phyloP scores from a whole-genome alignment of 1,140 invertebrate species.

The honey bee (Apis mellifera) region Amel_HAv3.1 CM009931.2:21892001-21892500 shows the following conservation, averaged over 20 bases:
- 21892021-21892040: too few relatives aligned
- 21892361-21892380: neutral
- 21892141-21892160: constrained; percentile 49
- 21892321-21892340: neutral
- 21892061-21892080: neutral
- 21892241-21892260: constrained; percentile 56
- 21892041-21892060: constrained; percentile 36
- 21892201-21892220: constrained; percentile 51
- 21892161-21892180: constrained; percentile 63
- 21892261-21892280: constrained; percentile 58
- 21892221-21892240: constrained; percentile 61
- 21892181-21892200: constrained; percentile 62
- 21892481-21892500: constrained; percentile 58
- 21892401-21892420: constrained; percentile 60
- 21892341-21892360: neutral
- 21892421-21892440: constrained; percentile 59
- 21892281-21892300: constrained; percentile 52
- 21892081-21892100: neutral
- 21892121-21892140: constrained; percentile 54
- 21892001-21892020: too few relatives aligned
- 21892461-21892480: constrained; percentile 59
- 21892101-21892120: constrained; percentile 53
- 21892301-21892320: constrained; percentile 45
- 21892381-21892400: constrained; percentile 41
- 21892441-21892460: constrained; percentile 48